Evolutionary conservation across 2,888 invertebrate genomes (phyloP), one percentile per base, ranked within the genome.

Genomic region (Fragum sueziense): DNA sequence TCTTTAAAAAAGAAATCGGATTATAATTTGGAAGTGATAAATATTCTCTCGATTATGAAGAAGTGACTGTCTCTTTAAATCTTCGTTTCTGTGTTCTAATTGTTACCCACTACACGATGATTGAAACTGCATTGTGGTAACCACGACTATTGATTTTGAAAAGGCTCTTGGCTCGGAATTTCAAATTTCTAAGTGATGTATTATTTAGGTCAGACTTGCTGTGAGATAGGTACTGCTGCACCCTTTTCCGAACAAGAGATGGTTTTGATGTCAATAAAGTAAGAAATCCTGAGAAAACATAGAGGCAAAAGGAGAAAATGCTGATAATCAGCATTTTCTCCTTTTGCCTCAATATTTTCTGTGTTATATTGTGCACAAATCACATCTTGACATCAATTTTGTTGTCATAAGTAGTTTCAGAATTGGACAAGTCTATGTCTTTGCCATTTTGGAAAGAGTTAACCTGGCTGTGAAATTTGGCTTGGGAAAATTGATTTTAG

Each of bases 81-180:
- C 47, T 4, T 22, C n/a, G 25, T 57, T 57, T 57, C 22, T 27
- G 25, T 14, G 57, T 22, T 27, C 22, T 57, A 57, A 57, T 57
- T 27, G 57, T 57, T 27, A 57, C 22, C 57, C 57, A 57, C 25
- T 22, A 3, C 11, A 7, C n/a, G 57, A 57, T 57, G 57, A 57
- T 57, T 57, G 57, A 57, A 25, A 25, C 25, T 29, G 57, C 57
- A 27, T 25, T 57, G 57, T 29, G 29, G 57, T 57, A 57, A 57
- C 25, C 33, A 29, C 31, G 20, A n/a, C 31, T 61, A 61, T 61
- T 61, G 61, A 61, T 61, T 61, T 61, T 61, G 61, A 61, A 61
- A 61, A 33, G 14, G 3, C n/a, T 59, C 47, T 33, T n/a, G 14
- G 17, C 61, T 27, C 33, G 7, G 61, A 61, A 61, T n/a, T 33